Evolutionary conservation across 1,140 invertebrate genomes (phyloP), one percentile per base, ranked within the genome.

Genomic region (Lucilia cuprina): DNA sequence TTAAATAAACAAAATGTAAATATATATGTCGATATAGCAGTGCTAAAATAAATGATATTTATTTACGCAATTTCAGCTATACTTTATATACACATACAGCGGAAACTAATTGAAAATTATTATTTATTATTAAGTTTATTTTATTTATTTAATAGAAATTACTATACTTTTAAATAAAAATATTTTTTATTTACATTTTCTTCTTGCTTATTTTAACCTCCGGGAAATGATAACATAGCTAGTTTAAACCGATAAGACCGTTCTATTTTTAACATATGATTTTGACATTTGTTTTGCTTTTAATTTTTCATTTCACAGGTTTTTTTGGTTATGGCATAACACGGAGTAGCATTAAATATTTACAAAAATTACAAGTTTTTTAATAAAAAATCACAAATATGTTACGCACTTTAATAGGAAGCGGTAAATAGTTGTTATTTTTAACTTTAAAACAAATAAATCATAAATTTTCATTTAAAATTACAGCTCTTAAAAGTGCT

Each of bases 271-370:
- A 83, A 65, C 82, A 85, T 85, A 85, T 85, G 74, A 55, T 3
- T 78, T 83, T 85, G 83, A 83, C 74, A 83, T 47, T 85, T 49
- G 41, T n/a, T n/a, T 80, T 83, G 35, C 41, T 80, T 21, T 65
- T 25, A 19, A 14, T 2, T 17, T 47, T 83, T 10, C 17, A 25
- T 19, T 83, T 35, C 55, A 47, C 25, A 35, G 25, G 25, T 8
- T 65, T 83, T 65, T 77, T 50, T 34, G 82, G 84, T 84, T 84
- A 84, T 84, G 84, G 82, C 49, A 84, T 70, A 47, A 82, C 30
- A 21, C n/a, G 14, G 35, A 19, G 25, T 14, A 34, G 47, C 49
- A 74, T 25, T 9, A 82, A 77, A 30, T 65, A 70, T 83, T 82
- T 9, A 9, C 14, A 49, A 50, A 34, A 41, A 82, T 30, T 74